phyloP scores from a whole-genome alignment of 2,888 invertebrate genomes.

The Atherix ibis region DNA sequence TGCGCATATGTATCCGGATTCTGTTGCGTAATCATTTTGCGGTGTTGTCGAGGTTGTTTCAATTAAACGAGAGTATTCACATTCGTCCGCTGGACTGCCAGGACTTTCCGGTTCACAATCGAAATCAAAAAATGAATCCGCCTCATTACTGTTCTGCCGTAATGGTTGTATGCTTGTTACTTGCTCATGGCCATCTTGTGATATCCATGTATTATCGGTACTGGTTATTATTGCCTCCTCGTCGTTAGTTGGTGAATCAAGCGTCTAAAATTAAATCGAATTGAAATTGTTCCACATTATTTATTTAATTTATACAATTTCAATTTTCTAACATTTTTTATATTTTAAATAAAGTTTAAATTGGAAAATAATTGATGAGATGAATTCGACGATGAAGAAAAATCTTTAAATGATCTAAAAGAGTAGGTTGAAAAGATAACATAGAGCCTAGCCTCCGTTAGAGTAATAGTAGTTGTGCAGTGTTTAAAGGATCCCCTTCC shows the following conservation, averaged over 20 bases:
- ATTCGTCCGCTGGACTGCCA: conserved; percentile 50
- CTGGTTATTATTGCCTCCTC: conserved; percentile 28
- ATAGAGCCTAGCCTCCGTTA: no score
- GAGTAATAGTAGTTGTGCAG: no score
- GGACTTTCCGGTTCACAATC: conserved; percentile 50
- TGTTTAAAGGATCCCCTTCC: no score
- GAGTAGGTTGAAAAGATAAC: no score
- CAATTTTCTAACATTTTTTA: no score
- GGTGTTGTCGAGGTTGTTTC: conserved; percentile 38
- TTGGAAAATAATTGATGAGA: no score
- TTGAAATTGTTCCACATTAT: no score
- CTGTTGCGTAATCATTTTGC: conserved; percentile 33
- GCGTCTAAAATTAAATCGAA: conserved; percentile 16
- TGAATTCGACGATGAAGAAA: no score
- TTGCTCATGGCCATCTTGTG: conserved; percentile 23
- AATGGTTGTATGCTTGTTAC: conserved; percentile 36
- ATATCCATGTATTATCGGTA: conserved; percentile 25
- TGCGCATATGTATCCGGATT: conserved; percentile 37
- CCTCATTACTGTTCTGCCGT: conserved; percentile 31
- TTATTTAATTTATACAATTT: no score
- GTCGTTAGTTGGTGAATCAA: conserved; percentile 21
- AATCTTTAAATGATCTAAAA: no score
- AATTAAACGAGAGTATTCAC: conserved; percentile 36
- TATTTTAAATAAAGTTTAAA: no score
- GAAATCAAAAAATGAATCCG: conserved; percentile 48